These are phyloP conservation scores for Drosophila orena DNA, from an alignment of 1,140 invertebrate species.

Conservation along the genomic window DNA sequence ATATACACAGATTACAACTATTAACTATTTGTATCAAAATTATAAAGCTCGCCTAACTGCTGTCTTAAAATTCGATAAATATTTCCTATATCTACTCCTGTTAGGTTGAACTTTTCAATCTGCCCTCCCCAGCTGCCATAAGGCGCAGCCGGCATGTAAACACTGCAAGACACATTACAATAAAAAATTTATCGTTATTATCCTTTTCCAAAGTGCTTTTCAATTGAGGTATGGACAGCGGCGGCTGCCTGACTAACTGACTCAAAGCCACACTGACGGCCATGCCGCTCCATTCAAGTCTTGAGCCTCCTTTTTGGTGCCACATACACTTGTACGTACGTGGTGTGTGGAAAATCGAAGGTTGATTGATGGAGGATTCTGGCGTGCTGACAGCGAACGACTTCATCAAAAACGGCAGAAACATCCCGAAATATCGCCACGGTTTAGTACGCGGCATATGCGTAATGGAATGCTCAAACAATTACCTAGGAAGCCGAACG, in stretches of 20 bases:
- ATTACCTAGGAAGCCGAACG: conserved; percentile 32
- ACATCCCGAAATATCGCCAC: conserved; percentile 39
- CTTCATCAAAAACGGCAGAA: conserved; percentile 61
- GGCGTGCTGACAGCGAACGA: conserved; percentile 58
- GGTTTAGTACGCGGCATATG: conserved; percentile 49
- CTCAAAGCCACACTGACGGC: conserved; percentile 36
- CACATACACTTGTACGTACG: neutral
- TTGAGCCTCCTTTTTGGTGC: conserved; percentile 17
- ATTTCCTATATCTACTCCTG: neutral
- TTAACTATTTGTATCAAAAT: neutral
- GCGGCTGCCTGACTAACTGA: conserved; percentile 44
- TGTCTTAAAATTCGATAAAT: too few relatives aligned
- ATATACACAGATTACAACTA: too few relatives aligned
- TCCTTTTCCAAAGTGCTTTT: conserved; percentile 77
- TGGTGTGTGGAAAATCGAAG: conserved; percentile 32
- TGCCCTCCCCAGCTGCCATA: conserved; percentile 39
- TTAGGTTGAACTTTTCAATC: neutral
- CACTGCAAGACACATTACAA: conserved; percentile 79
- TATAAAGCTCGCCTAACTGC: neutral
- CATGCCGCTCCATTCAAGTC: conserved; percentile 16
- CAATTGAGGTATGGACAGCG: conserved; percentile 74
- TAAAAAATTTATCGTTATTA: conserved; percentile 82
- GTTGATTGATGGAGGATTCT: conserved; percentile 67
- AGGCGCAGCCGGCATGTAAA: conserved; percentile 71
- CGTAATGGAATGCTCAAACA: conserved; percentile 56